These are phyloP conservation scores for Leptopilina myrica DNA, from an alignment of 2,888 invertebrate genomes.

Conservation along the genomic window DNA sequence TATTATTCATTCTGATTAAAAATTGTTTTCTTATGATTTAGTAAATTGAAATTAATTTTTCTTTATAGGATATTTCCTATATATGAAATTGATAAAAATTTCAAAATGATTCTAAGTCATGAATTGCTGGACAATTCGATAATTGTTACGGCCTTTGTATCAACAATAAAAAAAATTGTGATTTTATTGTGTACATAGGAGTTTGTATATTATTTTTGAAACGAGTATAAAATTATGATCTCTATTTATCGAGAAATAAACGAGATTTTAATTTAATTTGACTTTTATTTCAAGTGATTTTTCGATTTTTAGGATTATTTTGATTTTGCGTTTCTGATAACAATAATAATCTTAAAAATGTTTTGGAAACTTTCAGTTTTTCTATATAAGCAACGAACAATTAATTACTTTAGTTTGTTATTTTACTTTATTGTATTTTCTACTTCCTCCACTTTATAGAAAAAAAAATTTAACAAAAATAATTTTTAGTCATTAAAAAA, in stretches of 20 bases:
- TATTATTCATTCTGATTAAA: not conserved
- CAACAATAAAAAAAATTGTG: conserved; percentile 5
- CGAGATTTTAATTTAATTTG: conserved; percentile 64
- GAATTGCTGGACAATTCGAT: conserved; percentile 13
- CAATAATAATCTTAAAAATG: too few relatives aligned
- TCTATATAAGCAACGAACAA: too few relatives aligned
- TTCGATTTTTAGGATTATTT: conserved; percentile 49
- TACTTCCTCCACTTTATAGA: too few relatives aligned
- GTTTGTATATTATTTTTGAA: conserved; percentile 50
- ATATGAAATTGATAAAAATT: not conserved
- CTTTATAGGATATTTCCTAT: conserved; percentile 1
- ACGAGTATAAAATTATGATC: conserved; percentile 47
- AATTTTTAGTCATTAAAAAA: too few relatives aligned
- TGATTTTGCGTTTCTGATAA: too few relatives aligned
- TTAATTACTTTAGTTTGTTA: too few relatives aligned
- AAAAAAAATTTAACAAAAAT: too few relatives aligned
- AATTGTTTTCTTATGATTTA: conserved; percentile 1
- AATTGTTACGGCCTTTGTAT: conserved; percentile 28
- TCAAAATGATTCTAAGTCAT: conserved; percentile 34
- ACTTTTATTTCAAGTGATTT: conserved; percentile 66
- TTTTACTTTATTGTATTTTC: too few relatives aligned
- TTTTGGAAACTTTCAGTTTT: too few relatives aligned
- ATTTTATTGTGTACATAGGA: conserved; percentile 39
- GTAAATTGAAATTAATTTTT: too few relatives aligned
- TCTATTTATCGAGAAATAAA: conserved; percentile 65